phyloP scores from a whole-genome alignment of 2,113 vertebrate species.

The Thomomys bottae region DNA sequence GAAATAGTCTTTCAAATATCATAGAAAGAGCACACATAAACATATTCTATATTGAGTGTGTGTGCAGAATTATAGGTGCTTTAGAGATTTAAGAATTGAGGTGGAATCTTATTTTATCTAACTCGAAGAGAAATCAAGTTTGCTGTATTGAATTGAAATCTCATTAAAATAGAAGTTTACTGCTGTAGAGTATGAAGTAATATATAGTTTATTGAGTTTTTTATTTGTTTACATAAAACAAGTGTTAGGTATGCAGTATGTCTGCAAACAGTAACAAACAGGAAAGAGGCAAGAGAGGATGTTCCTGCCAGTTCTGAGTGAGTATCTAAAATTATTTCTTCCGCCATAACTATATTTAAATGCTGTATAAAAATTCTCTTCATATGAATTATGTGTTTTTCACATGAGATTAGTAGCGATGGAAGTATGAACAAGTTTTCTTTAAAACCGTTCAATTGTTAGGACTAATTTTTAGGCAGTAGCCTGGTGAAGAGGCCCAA shows the following conservation, averaged over 20 bases:
- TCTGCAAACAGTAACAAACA: constrained; percentile 65
- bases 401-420: not conserved
- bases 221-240: constrained; percentile 71
- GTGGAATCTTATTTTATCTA: constrained; percentile 63
- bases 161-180: constrained; percentile 73
- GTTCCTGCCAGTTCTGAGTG: constrained; percentile 16
- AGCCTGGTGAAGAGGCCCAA: not conserved
- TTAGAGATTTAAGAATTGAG: constrained; percentile 57
- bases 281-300: constrained; percentile 27
- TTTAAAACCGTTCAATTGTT: constrained; percentile 33
- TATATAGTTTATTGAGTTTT: constrained; percentile 60
- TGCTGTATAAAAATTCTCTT: constrained; percentile 13
- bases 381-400: constrained; percentile 35
- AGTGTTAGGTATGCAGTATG: constrained; percentile 31
- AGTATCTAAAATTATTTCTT: constrained; percentile 57
- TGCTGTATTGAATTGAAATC: constrained; percentile 56
- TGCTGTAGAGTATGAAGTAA: constrained; percentile 19
- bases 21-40: not conserved
- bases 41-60: not conserved
- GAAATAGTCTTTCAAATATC: not conserved
- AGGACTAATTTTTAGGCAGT: constrained; percentile 8
- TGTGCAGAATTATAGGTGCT: not conserved
- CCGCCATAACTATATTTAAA: constrained; percentile 23
- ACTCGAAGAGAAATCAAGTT: constrained; percentile 61
- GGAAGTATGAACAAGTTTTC: not conserved